Evolutionary conservation across 2,113 vertebrate genomes (phyloP).

Genomic region (Anoura caudifer): DNA sequence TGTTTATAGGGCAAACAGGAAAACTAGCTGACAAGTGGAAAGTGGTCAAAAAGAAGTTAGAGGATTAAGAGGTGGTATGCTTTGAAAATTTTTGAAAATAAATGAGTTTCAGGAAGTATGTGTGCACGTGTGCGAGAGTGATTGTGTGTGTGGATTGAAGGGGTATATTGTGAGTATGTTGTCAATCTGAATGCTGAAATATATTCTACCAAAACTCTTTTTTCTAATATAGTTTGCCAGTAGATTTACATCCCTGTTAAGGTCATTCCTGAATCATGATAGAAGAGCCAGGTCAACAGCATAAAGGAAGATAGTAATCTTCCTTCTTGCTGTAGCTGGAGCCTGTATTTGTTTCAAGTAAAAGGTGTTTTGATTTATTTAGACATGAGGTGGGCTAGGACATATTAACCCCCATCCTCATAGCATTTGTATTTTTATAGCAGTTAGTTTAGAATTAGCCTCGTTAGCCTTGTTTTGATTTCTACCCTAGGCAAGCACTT

Average conservation of each 20-base stretch:
- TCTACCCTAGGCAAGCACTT: neutral
- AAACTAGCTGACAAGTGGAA: neutral
- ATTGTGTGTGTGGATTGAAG: neutral
- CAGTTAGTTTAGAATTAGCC: neutral
- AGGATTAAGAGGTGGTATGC: neutral
- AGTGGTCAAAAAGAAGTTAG: neutral
- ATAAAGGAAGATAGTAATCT: neutral
- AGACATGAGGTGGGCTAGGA: neutral
- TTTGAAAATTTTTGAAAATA: conserved; percentile 1
- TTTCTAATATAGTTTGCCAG: neutral
- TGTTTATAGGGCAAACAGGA: neutral
- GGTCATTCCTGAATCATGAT: neutral
- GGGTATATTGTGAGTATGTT: neutral
- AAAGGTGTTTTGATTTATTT: conserved; percentile 13
- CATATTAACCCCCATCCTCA: too few relatives aligned
- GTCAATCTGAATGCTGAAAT: neutral
- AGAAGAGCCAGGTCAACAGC: conserved; percentile 23
- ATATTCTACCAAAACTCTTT: neutral
- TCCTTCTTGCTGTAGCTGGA: neutral
- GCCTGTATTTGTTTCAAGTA: neutral
- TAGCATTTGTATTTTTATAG: neutral
- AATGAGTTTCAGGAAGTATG: neutral
- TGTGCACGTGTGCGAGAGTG: neutral
- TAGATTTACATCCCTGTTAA: conserved; percentile 27
- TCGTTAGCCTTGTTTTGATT: neutral